Percentiles rank a stretch among this genome's conserved stretches.
These are phyloP conservation scores for Taurulus bubalis DNA, from an alignment of 2,113 vertebrate genomes.

Conservation along the genomic window DNA sequence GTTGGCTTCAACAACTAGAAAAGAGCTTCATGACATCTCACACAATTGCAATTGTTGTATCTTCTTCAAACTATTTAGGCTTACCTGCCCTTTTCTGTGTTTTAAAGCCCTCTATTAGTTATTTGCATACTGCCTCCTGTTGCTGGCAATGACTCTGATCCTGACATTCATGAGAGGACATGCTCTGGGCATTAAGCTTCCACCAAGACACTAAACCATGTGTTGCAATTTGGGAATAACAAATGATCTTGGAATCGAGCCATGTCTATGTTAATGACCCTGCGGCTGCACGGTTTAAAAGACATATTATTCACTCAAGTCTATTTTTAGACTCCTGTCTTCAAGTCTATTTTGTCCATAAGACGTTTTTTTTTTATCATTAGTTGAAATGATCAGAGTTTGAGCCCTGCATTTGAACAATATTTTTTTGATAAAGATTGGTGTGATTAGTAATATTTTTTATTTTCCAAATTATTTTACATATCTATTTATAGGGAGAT, in stretches of 20 bases:
- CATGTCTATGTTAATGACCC: conserved; percentile 67
- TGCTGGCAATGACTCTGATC: conserved; percentile 36
- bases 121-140: conserved; percentile 53
- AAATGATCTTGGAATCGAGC: conserved; percentile 71
- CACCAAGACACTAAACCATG: conserved; percentile 67
- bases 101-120: conserved; percentile 38
- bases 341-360: conserved; percentile 29
- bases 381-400: conserved; percentile 23
- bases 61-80: conserved; percentile 15
- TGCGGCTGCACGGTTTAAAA: conserved; percentile 45
- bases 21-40: not conserved
- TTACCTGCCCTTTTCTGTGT: not conserved
- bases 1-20: not conserved
- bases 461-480: not conserved
- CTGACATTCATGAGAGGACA: conserved; percentile 46
- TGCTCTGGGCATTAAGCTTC: conserved; percentile 56
- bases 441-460: not conserved
- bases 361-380: conserved; percentile 22
- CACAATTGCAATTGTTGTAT: not conserved
- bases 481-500: not conserved
- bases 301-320: conserved; percentile 43
- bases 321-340: conserved; percentile 58
- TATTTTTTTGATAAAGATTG: conserved; percentile 1
- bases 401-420: conserved; percentile 14
- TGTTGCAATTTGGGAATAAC: conserved; percentile 65